Evolutionary conservation across 1,140 invertebrate species (phyloP).

Genomic region (Forficula auricularia): DNA sequence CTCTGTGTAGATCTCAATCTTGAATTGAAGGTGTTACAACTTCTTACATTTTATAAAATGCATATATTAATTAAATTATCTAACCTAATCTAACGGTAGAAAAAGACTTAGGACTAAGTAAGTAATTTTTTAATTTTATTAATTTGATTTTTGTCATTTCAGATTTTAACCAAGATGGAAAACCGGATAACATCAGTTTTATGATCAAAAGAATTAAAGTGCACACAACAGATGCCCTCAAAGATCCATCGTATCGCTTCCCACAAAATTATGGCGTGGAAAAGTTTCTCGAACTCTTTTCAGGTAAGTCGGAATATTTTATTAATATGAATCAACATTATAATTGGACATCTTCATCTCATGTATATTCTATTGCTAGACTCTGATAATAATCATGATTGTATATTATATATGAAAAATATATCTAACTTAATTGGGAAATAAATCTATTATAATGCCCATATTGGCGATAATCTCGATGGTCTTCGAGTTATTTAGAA

Average conservation of each 20-base stretch:
- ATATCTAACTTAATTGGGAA: no score
- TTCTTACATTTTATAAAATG: background rate
- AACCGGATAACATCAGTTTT: conserved; percentile 82
- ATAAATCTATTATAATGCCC: no score
- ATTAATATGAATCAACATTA: background rate
- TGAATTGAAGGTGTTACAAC: no score
- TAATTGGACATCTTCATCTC: no score
- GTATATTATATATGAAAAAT: no score
- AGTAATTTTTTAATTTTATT: no score
- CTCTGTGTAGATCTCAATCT: no score
- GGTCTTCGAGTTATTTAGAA: no score
- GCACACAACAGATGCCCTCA: conserved; percentile 63
- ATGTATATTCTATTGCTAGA: no score
- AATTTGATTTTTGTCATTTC: conserved; percentile 23
- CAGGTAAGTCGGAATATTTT: conserved; percentile 38
- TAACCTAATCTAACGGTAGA: background rate
- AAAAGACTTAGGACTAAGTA: background rate
- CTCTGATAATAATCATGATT: background rate
- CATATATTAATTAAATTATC: background rate
- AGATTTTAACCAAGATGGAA: conserved; percentile 88
- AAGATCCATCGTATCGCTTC: conserved; percentile 71
- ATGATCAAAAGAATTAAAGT: conserved; percentile 94
- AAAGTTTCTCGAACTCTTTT: conserved; percentile 84
- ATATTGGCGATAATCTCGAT: no score
- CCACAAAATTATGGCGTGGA: conserved; percentile 86